phyloP scores from a whole-genome alignment of 2,797 vertebrate species.

The Bovichtus variegatus region DNA sequence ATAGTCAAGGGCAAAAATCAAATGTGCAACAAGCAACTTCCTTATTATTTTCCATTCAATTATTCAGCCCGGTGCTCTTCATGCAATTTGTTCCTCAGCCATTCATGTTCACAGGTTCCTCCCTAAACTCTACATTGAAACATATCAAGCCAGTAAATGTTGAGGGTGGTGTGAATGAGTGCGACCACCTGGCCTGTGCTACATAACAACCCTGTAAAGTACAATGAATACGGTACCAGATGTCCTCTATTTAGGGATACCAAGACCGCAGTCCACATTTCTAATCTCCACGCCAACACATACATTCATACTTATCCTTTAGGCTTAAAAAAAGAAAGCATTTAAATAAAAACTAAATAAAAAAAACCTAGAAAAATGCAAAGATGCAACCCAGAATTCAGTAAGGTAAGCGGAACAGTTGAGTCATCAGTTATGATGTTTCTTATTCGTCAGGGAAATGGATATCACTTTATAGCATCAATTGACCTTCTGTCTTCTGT shows the following conservation, averaged over 20 bases:
- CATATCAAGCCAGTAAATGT: conserved; percentile 34
- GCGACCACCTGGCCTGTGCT: conserved; percentile 66
- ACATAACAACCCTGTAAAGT: conserved; percentile 72
- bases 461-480: conserved; percentile 60
- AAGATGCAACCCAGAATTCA: conserved; percentile 70
- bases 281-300: conserved; percentile 46
- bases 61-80: conserved; percentile 49
- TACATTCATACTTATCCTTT: conserved; percentile 47
- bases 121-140: conserved; percentile 28
- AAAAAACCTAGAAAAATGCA: conserved; percentile 38
- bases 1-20: conserved; percentile 23
- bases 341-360: conserved; percentile 49
- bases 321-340: conserved; percentile 46
- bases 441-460: conserved; percentile 57
- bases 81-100: conserved; percentile 57
- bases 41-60: conserved; percentile 30
- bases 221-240: conserved; percentile 44
- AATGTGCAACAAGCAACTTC: conserved; percentile 57
- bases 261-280: conserved; percentile 17
- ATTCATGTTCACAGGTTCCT: conserved; percentile 56
- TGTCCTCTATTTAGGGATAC: conserved; percentile 20
- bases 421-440: conserved; percentile 68
- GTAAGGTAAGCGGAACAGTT: conserved; percentile 63
- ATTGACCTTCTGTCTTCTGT: conserved; percentile 52
- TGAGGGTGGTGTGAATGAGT: conserved; percentile 31